A percentile compares a stretch with the other conserved stretches of the same genome.
Evolutionary conservation across 2,797 vertebrate genomes (phyloP).

Genomic region (Fratercula arctica): DNA sequence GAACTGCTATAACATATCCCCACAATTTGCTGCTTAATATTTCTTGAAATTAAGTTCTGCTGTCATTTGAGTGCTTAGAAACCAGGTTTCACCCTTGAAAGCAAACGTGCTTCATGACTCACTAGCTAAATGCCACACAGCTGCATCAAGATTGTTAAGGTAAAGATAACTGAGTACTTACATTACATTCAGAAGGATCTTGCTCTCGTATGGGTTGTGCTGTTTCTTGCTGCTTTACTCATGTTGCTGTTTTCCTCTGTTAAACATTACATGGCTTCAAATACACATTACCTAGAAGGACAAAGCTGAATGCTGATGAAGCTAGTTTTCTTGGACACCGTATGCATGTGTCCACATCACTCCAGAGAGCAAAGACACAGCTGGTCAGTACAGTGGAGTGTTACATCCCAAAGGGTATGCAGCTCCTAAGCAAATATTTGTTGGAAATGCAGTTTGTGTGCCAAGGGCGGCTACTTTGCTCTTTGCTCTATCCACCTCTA

Average conservation of each 20-base stretch:
- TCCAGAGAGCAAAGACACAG: background rate
- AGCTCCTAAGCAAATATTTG: conserved; percentile 13
- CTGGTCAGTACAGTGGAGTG: background rate
- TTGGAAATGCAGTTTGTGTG: background rate
- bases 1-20: background rate
- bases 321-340: background rate
- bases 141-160: background rate
- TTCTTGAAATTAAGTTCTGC: background rate
- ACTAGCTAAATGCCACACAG: background rate
- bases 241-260: background rate
- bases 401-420: background rate
- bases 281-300: background rate
- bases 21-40: background rate
- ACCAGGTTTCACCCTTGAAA: background rate
- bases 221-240: background rate
- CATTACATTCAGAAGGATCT: conserved; percentile 6
- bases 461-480: background rate
- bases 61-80: background rate
- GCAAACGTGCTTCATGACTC: background rate
- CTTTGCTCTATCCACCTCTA: background rate
- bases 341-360: background rate
- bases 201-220: background rate
- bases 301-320: background rate
- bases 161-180: conserved; percentile 19
- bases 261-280: conserved; percentile 7